A percentile compares a stretch with the other conserved stretches of the same genome.
Conservation (phyloP, 2,113 vertebrate species). For the Melanerpes aurifrons region DNA sequence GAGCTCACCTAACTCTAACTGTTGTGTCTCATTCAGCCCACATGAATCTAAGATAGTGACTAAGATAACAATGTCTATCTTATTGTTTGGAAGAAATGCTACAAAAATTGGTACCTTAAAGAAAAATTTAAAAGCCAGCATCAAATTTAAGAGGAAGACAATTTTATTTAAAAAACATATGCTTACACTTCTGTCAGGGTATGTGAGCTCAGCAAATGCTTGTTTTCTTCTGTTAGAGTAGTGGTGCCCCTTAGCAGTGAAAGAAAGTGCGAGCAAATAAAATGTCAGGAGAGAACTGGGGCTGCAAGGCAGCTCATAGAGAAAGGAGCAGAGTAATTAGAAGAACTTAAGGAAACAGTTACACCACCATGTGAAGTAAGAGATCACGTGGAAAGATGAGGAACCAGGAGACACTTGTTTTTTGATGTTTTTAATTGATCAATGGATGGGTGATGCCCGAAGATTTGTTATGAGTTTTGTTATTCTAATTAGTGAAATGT, state of each 20-base stretch:
- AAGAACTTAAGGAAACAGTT: constrained; percentile 2
- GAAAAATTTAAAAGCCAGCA: not conserved
- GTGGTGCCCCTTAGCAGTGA: not conserved
- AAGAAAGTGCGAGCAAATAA: constrained; percentile 45
- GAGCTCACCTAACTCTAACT: not conserved
- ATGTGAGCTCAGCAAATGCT: not conserved
- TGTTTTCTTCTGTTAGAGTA: constrained; percentile 2
- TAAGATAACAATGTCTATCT: not conserved
- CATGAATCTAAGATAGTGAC: not conserved
- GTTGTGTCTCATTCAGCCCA: not conserved
- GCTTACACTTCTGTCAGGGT: not conserved
- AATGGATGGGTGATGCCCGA: constrained; percentile 62
- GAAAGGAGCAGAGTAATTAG: constrained; percentile 35
- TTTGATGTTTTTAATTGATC: constrained; percentile 74
- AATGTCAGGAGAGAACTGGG: not conserved
- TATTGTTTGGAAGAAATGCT: not conserved
- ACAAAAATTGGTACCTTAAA: not conserved
- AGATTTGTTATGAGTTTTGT: constrained; percentile 72
- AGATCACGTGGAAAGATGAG: constrained; percentile 60
- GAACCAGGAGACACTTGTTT: constrained; percentile 42
- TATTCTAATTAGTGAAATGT: constrained; percentile 64
- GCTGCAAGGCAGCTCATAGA: not conserved
- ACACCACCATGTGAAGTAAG: constrained; percentile 45
- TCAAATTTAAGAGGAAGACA: not conserved
- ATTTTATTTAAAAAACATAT: not conserved